Conservation (phyloP, 2,113 vertebrate species). For the Collichthys lucidus region DNA sequence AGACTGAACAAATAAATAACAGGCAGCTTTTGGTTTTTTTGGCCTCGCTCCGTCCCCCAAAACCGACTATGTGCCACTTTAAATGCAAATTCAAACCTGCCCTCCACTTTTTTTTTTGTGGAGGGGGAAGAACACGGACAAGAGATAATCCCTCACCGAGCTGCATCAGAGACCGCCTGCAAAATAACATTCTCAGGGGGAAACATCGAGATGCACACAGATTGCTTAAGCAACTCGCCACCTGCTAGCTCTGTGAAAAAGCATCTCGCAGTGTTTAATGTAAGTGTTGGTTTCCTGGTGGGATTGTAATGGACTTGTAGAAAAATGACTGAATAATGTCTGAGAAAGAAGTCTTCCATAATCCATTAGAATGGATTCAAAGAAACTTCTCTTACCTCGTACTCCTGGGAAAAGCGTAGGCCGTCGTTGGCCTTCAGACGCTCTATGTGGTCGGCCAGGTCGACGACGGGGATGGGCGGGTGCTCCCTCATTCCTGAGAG, state of each 20-base stretch:
- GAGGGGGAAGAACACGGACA: slow-evolving; percentile 67
- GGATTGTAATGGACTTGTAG: slow-evolving; percentile 74
- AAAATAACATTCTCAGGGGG: slow-evolving; percentile 74
- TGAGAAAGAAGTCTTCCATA: slow-evolving; percentile 44
- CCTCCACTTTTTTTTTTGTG: slow-evolving; percentile 19
- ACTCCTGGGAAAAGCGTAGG: slow-evolving; percentile 96
- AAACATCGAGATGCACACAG: slow-evolving; percentile 63
- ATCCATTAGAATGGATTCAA: slow-evolving; percentile 71
- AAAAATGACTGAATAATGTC: slow-evolving; percentile 64
- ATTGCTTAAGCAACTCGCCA: slow-evolving; percentile 73
- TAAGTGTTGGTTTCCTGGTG: slow-evolving; percentile 72
- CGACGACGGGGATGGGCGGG: slow-evolving; percentile 88
- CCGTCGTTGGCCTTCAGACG: slow-evolving; percentile 95
- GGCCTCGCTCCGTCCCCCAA: slow-evolving; percentile 58
- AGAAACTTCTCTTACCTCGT: slow-evolving; percentile 88
- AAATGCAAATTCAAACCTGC: slow-evolving; percentile 79
- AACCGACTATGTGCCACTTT: slow-evolving; percentile 78
- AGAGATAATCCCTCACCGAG: slow-evolving; percentile 78
- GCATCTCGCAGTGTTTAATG: slow-evolving; percentile 63
- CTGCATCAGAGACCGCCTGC: slow-evolving; percentile 54
- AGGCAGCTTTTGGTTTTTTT: slow-evolving; percentile 49
- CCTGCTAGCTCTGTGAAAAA: slow-evolving; percentile 74
- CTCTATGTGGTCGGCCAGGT: slow-evolving; percentile 93
- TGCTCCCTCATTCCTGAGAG: slow-evolving; percentile 91
- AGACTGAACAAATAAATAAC: slow-evolving; percentile 68